Evolutionary conservation across 2,888 invertebrate species (phyloP), one percentile per base, ranked within the genome.

Genomic region (Amiota minor): DNA sequence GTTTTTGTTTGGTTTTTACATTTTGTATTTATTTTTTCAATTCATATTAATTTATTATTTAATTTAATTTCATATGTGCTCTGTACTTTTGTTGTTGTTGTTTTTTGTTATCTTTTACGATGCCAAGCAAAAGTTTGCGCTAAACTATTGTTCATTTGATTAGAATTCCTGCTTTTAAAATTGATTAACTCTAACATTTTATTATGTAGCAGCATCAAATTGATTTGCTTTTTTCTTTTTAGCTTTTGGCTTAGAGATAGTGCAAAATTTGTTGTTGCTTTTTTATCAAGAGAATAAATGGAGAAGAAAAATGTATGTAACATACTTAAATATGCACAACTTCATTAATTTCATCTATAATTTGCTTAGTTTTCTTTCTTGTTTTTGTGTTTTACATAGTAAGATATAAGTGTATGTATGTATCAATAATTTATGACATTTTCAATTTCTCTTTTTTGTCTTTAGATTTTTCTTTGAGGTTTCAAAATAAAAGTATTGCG

Each of bases 131-230:
- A 20, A 12, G 16, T 59, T 18, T 16, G 35, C 16, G 10, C 65
- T 47, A 65, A 65, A 65, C 65, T 65, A 65, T 65, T 65, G 49
- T 47, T 65, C 47, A 47, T 11, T 65, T 47, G 65, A 47, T 65
- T 65, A 65, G 47, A 18, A 65, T 65, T 65, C 18, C 11, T 59
- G 59, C 23, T 20, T 59, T 59, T 59, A 18, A 65, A 16, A 47
- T 47, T 59, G 16, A 59, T 65, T 65, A 65, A 46, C 47, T 65
- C 65, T 65, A 65, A 65, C 65, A 65, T 65, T 65, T 65, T 35
- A 65, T 49, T 65, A 65, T 65, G 65, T 20, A 59, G 16, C 12
- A 20, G 20, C 11, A 20, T 10, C 20, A 18, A 35, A 59, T n/a
- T 16, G 20, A 59, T 16, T 59, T 59, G 9, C 11, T 59, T 59